Evolutionary conservation across 2,888 invertebrate species (phyloP), one percentile per base, ranked within the genome.

Genomic region (Pachydiplax longipennis): DNA sequence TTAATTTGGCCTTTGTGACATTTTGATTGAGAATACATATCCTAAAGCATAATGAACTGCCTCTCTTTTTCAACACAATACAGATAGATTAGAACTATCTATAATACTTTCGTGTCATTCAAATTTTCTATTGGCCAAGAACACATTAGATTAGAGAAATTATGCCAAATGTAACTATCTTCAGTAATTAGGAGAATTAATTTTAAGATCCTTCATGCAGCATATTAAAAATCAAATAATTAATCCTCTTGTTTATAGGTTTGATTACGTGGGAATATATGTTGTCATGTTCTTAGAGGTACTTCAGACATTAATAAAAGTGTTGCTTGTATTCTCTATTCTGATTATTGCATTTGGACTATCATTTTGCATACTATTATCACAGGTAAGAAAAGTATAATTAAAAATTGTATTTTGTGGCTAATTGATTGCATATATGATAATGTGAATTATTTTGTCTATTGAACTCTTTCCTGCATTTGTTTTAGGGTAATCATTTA

Each of bases 231-330:
- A 87, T 53, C 90, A 83, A 90, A 65, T 80, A 80, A 73, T 44
- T 81, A 65, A 81, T 87, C 80, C 61, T 87, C 15, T 90, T 91
- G 91, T 90, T 93, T 93, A 15, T 93, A 95, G 95, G 92, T 95
- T 95, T 93, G 95, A 95, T 92, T 93, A 94, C 80, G 97, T 98
- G 91, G 98, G 98, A 91, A 98, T 98, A 92, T 98, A 98, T 94
- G 98, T 98, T 80, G 98, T 98, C 31, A 98, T 98, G 98, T 98
- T 98, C 93, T 94, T 98, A 92, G 98, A 98, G 94, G 98, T 98
- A 82, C 94, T 98, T 91, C 97, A 97, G 93, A 97, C 98, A 0
- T 95, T 98, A 13, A 96, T 98, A 90, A 97, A 97, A 95, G 98
- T 98, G 35, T 94, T 98, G 91, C 95, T 97, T 94, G 97, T 98